These are phyloP conservation scores for Brachionus rotundiformis DNA, from an alignment of 1,140 invertebrate species.

Conservation along the genomic window DNA sequence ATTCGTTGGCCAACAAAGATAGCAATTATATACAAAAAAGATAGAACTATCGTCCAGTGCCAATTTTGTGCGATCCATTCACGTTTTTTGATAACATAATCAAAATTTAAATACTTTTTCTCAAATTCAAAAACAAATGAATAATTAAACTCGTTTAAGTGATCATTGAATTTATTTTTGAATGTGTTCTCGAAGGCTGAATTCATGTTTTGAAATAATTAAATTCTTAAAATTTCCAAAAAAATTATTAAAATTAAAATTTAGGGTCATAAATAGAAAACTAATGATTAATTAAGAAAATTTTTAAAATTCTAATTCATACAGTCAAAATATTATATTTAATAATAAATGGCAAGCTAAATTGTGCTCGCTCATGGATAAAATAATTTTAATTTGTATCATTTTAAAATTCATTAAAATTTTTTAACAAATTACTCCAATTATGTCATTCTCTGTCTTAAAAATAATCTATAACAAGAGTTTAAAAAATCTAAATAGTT, in stretches of 20 bases:
- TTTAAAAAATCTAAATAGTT: not conserved
- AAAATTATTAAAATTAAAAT: not conserved
- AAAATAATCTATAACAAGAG: no score
- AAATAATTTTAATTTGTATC: not conserved
- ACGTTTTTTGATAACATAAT: slow-evolving; percentile 6
- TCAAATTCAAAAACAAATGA: slow-evolving; percentile 41
- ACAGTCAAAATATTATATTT: not conserved
- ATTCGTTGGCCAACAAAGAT: slow-evolving; percentile 88
- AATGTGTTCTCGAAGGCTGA: not conserved
- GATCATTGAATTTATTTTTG: slow-evolving; percentile 5
- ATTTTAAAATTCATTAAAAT: no score
- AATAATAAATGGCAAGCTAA: not conserved
- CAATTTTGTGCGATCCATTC: slow-evolving; percentile 93
- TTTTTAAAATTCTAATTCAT: not conserved
- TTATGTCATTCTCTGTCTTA: not conserved
- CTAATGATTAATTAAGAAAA: not conserved
- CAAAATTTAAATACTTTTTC: not conserved
- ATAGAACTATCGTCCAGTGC: slow-evolving; percentile 76
- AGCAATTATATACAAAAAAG: slow-evolving; percentile 84
- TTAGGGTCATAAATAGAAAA: not conserved
- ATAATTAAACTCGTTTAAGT: not conserved
- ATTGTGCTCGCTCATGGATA: not conserved
- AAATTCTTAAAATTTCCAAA: not conserved
- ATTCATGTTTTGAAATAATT: not conserved
- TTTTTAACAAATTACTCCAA: not conserved